phyloP scores from a whole-genome alignment of 1,140 invertebrate genomes.

The Eufriesea mexicana region DNA sequence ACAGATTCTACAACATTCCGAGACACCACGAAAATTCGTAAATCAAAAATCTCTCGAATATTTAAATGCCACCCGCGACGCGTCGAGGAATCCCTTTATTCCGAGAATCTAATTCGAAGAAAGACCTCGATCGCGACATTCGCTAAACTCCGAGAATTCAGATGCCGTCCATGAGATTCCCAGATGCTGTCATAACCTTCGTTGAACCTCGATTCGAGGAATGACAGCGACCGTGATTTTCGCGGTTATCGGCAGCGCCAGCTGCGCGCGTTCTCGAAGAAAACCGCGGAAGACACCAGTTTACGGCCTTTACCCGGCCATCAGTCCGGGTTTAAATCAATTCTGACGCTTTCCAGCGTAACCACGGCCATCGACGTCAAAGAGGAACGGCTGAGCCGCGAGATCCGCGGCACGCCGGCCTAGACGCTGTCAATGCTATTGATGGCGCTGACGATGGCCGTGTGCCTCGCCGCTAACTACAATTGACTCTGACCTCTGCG shows the following conservation, averaged over 20 bases:
- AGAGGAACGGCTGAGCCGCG: slow-evolving; percentile 23
- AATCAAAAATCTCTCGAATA: too few species aligned
- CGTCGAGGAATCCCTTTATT: too few species aligned
- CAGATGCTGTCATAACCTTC: too few species aligned
- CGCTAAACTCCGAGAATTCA: too few species aligned
- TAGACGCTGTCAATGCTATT: slow-evolving; percentile 25
- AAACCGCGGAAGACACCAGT: neutral
- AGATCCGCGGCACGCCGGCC: neutral
- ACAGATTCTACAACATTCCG: too few species aligned
- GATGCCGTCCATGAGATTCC: too few species aligned
- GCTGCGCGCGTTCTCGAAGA: neutral
- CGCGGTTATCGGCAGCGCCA: neutral
- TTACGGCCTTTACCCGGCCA: slow-evolving; percentile 7
- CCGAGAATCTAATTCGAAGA: too few species aligned
- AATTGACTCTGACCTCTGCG: slow-evolving; percentile 58
- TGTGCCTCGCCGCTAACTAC: slow-evolving; percentile 27
- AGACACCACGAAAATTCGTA: too few species aligned
- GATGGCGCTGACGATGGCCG: slow-evolving; percentile 46
- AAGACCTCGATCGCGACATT: too few species aligned
- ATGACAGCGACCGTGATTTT: neutral
- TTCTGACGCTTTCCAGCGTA: slow-evolving; percentile 54
- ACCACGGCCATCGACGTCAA: slow-evolving; percentile 53
- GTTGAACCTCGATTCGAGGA: too few species aligned
- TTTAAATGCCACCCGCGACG: too few species aligned
- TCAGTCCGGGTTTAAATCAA: slow-evolving; percentile 55